A percentile compares a stretch with the other conserved stretches of the same genome.
Evolutionary conservation across 2,888 invertebrate genomes (phyloP).

Genomic region (Aricia artaxerxes): DNA sequence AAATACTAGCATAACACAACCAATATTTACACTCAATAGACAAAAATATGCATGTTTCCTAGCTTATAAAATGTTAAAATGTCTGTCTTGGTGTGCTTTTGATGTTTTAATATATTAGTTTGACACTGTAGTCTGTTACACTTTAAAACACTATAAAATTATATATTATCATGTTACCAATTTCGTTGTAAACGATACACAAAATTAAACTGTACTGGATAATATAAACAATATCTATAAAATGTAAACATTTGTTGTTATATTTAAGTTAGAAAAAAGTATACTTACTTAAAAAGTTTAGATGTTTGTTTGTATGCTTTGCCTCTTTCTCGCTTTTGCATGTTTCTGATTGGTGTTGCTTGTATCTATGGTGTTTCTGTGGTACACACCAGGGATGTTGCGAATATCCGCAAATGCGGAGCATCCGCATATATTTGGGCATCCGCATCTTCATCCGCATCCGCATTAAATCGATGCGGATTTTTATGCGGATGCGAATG

Average conservation of each 20-base stretch:
- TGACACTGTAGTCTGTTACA: not conserved
- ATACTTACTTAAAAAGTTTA: not conserved
- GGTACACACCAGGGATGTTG: not conserved
- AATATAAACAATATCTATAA: not conserved
- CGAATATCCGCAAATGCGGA: too few species aligned
- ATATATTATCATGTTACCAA: not conserved
- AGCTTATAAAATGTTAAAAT: not conserved
- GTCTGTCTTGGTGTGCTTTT: not conserved
- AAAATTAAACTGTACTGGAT: not conserved
- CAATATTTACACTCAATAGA: not conserved
- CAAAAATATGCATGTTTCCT: not conserved
- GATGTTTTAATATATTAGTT: not conserved
- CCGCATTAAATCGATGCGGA: too few species aligned
- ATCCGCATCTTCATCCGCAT: too few species aligned
- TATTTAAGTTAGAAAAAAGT: not conserved
- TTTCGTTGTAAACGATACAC: too few species aligned
- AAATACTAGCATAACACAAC: not conserved
- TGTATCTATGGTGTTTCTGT: conserved; percentile 30
- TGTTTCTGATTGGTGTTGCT: conserved; percentile 26
- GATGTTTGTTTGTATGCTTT: not conserved
- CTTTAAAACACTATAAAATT: not conserved
- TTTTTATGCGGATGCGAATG: too few species aligned
- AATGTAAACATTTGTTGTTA: not conserved
- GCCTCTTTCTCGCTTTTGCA: not conserved
- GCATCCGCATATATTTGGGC: too few species aligned